Conservation (phyloP, 1,140 invertebrate genomes). For the Scaptomyza montana region DNA sequence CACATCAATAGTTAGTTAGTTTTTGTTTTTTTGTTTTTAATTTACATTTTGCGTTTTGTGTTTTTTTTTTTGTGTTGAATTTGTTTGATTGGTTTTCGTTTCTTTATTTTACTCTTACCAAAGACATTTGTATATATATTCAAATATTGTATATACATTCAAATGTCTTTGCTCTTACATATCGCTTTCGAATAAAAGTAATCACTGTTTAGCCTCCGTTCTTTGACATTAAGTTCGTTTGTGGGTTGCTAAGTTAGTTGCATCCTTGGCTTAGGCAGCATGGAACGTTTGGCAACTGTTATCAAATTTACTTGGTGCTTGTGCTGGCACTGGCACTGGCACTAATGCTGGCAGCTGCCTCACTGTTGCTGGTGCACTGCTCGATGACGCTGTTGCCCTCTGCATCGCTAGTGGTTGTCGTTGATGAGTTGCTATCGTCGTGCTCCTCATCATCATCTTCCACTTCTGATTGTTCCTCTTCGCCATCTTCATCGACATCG, state of each 20-base stretch:
- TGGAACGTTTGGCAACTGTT: slow-evolving; percentile 16
- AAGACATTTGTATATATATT: no score
- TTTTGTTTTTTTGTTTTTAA: slow-evolving; percentile 44
- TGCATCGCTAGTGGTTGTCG: slow-evolving; percentile 66
- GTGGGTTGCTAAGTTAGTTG: slow-evolving; percentile 49
- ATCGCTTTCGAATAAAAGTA: slow-evolving; percentile 57
- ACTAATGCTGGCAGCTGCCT: slow-evolving; percentile 56
- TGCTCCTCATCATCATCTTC: slow-evolving; percentile 44
- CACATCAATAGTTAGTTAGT: slow-evolving; percentile 40
- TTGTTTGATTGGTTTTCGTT: slow-evolving; percentile 29
- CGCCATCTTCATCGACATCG: slow-evolving; percentile 54
- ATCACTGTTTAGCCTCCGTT: slow-evolving; percentile 81
- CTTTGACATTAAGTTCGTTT: slow-evolving; percentile 77
- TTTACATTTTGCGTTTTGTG: slow-evolving; percentile 52
- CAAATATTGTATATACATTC: no score
- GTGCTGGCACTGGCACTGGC: slow-evolving; percentile 37
- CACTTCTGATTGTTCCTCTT: not conserved
- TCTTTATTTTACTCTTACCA: slow-evolving; percentile 40
- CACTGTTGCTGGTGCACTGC: slow-evolving; percentile 73
- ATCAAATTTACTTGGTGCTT: slow-evolving; percentile 57
- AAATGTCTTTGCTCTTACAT: slow-evolving; percentile 37
- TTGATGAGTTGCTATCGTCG: slow-evolving; percentile 56
- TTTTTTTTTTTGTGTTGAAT: slow-evolving; percentile 27
- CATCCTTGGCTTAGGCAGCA: slow-evolving; percentile 26
- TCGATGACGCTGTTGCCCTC: slow-evolving; percentile 80